Percentiles rank a stretch among this genome's conserved stretches.
These are phyloP conservation scores for Galaxias olidus DNA, from an alignment of 2,797 vertebrate genomes.

Conservation along the genomic window DNA sequence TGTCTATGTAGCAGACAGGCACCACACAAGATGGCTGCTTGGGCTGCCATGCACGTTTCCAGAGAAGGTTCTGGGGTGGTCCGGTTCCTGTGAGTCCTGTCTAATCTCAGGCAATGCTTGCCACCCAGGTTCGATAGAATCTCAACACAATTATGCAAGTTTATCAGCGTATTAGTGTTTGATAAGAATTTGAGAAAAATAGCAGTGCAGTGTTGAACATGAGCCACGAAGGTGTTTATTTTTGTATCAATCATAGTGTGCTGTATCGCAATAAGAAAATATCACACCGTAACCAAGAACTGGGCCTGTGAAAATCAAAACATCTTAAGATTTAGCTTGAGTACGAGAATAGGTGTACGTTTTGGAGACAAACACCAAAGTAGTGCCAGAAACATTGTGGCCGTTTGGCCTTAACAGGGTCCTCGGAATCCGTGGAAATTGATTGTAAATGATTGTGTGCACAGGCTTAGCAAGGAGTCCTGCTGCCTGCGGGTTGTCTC, in stretches of 20 bases:
- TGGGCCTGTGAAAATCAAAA: no score
- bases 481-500: conserved; percentile 47
- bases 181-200: neutral
- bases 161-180: conserved; percentile 37
- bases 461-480: conserved; percentile 30
- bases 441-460: conserved; percentile 1
- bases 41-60: neutral
- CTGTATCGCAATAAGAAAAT: no score
- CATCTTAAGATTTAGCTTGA: no score
- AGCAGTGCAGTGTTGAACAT: no score
- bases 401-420: no score
- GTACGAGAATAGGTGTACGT: no score
- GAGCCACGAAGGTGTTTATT: no score
- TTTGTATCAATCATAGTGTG: no score
- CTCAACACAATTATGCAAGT: conserved; percentile 36
- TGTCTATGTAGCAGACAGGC: conserved; percentile 45
- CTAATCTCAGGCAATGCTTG: conserved; percentile 37
- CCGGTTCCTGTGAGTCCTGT: conserved; percentile 38
- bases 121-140: conserved; percentile 11
- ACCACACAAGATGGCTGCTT: conserved; percentile 29
- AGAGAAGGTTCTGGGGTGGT: conserved; percentile 60
- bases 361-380: no score
- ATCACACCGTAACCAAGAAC: no score
- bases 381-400: no score
- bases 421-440: no score